A percentile compares a stretch with the other conserved stretches of the same genome.
Conservation (phyloP, 2,113 vertebrate genomes). For the Pachypanchax playfairii region DNA sequence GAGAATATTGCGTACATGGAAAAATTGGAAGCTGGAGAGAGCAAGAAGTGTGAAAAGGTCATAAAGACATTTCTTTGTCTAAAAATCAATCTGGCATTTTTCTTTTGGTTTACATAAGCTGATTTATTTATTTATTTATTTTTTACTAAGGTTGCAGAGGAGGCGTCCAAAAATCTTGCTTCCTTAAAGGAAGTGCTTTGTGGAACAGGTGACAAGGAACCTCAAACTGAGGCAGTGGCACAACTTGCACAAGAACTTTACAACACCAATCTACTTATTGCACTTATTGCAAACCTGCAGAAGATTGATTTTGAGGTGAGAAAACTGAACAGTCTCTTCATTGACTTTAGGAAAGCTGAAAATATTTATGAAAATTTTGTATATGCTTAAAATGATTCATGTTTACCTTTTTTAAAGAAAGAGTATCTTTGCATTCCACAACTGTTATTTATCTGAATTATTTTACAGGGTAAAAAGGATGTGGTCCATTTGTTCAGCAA, state of each 20-base stretch:
- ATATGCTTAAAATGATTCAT: background rate
- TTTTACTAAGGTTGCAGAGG: conserved; percentile 77
- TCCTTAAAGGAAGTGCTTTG: conserved; percentile 81
- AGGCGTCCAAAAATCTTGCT: conserved; percentile 80
- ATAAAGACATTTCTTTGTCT: background rate
- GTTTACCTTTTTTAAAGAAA: conserved; percentile 36
- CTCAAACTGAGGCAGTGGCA: conserved; percentile 84
- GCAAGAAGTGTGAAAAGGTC: conserved; percentile 84
- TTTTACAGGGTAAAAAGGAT: conserved; percentile 83
- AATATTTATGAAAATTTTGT: too few relatives aligned
- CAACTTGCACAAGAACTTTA: conserved; percentile 84
- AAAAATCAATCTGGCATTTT: background rate
- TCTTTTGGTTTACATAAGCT: background rate
- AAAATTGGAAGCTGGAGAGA: conserved; percentile 79
- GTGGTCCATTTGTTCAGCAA: conserved; percentile 86
- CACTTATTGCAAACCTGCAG: conserved; percentile 82
- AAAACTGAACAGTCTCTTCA: background rate
- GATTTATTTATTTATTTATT: background rate
- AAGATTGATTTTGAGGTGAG: conserved; percentile 83
- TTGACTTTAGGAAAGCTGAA: background rate
- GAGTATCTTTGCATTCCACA: conserved; percentile 12
- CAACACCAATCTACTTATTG: conserved; percentile 83
- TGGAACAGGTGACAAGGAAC: conserved; percentile 83
- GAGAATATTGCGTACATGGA: conserved; percentile 81
- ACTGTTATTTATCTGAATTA: conserved; percentile 9